Base-by-base conservation (phyloP, 1,140 invertebrate genomes). In the Galleria mellonella region DNA sequence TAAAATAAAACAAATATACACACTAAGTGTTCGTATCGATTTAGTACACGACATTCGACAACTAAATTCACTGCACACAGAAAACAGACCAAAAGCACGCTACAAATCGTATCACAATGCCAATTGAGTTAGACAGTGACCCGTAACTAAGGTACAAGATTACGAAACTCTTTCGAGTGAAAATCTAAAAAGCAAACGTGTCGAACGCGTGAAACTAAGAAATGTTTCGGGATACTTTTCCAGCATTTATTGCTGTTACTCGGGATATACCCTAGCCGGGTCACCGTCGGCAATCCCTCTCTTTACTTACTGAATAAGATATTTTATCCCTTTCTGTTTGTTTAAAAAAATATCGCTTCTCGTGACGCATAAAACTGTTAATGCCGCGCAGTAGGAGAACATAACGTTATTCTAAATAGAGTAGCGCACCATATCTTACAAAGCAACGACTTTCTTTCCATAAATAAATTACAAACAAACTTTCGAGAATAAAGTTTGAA, bases 1-100 rank as follows among this genome's bases (percentile, higher is more conserved):
- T 35, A 15, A 43, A 56, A 41, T 62, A 65, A 59, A 62, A 59
- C 63, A 48, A 48, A 54, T 53, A 43, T 67, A 48, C 30, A 42
- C 41, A 40, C 29, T 35, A 37, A 37, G 28, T 41, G 43, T 42
- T 48, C 41, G 17, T 40, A 37, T 10, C 38, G 35, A 54, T 48
- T 43, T 43, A 8, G 37, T 31, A 14, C 11, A 45, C 36, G 36
- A n/a, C 8, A 28, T 17, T 9, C 10, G 38, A 9, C 13, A 36
- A 36, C 23, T 17, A 43, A 29, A 40, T 31, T 0, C 14, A 29
- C 28, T 35, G 17, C 31, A 29, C 33, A 13, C 5, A 38, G 31
- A 35, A 27, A 32, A 42, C 30, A 37, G 43, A 44, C 15, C 29
- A 31, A 39, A 40, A 41, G 31, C 45, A 37, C 35, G 35, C 35